Percentiles rank a stretch among this genome's conserved stretches.
These are phyloP conservation scores for Ictalurus furcatus DNA, from an alignment of 2,113 vertebrate genomes.

Conservation along the genomic window DNA sequence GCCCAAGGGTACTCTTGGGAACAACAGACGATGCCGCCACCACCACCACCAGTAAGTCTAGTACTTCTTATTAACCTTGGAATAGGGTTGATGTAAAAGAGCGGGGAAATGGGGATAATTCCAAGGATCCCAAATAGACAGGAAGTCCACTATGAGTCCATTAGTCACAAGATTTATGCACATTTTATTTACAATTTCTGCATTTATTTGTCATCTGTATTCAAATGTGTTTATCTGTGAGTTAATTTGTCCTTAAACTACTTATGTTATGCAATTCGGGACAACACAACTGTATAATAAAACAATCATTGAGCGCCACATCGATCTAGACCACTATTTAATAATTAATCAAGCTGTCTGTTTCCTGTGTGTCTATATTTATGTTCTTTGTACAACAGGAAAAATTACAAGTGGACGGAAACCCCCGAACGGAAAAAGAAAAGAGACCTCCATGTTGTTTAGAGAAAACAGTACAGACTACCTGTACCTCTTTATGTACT, in stretches of 20 bases:
- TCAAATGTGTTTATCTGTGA: neutral
- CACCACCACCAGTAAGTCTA: neutral
- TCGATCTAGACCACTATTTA: neutral
- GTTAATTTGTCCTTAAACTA: neutral
- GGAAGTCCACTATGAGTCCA: neutral
- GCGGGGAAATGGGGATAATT: neutral
- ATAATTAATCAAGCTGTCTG: conserved; percentile 15
- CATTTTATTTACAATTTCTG: neutral
- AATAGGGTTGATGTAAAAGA: neutral
- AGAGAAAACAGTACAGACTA: conserved; percentile 50
- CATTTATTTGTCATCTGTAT: neutral
- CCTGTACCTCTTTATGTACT: conserved; percentile 45
- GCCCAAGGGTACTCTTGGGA: neutral
- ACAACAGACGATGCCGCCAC: neutral
- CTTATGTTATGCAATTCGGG: neutral
- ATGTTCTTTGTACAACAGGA: conserved; percentile 20
- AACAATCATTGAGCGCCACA: neutral
- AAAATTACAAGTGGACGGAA: conserved; percentile 40
- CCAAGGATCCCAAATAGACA: neutral
- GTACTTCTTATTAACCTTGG: neutral
- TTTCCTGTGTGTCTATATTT: conserved; percentile 23
- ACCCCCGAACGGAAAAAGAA: conserved; percentile 32
- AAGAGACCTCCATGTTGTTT: conserved; percentile 30
- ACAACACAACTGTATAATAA: neutral
- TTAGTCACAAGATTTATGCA: neutral